Base-by-base conservation (phyloP, 2,888 invertebrate genomes). In the Dynastes grantii region DNA sequence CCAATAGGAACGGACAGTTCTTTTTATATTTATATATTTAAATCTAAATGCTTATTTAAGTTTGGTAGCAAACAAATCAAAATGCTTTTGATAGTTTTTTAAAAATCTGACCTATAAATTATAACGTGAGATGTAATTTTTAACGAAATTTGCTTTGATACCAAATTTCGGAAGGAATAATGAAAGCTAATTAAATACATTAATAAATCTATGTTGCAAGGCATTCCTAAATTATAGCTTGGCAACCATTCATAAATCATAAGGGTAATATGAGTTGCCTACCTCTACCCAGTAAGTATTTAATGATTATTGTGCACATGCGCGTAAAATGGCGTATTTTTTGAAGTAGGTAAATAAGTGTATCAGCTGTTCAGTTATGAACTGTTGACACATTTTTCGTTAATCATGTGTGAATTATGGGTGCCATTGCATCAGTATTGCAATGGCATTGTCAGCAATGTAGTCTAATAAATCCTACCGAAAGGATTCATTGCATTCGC, bases 371-470 rank as follows among this genome's bases (percentile, higher is more conserved):
- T 81, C 76, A 78, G 76, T 70, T 70, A 75, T 76, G 79, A 79
- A 77, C 80, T 77, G 80, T 81, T 81, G 80, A 80, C 79, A 79
- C 49, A 80, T 51, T 70, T 80, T 81, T 77, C 49, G 61, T 68
- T 77, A 77, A 90, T 88, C 89, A 91, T 91, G 91, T 89, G 88
- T 89, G 88, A 89, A 91, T 89, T 88, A 96, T 96, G 96, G 96
- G 96, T 90, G 96, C 96, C 89, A 96, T 96, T 91, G 96, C 96
- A 90, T 96, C 96, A 89, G 96, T 96, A 91, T 93, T 96, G 90
- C 96, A 96, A 92, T 97, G 96, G 96, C 95, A 95, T 91, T 96
- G 96, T 92, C 93, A 93, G 89, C 92, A 93, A 90, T 96, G 96
- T 91, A 93, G 94, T 90, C 93, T 95, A 90, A 96, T 96, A 90